Evolutionary conservation across 2,888 invertebrate species (phyloP), one percentile per base, ranked within the genome.

Genomic region (Trissolcus japonicus): DNA sequence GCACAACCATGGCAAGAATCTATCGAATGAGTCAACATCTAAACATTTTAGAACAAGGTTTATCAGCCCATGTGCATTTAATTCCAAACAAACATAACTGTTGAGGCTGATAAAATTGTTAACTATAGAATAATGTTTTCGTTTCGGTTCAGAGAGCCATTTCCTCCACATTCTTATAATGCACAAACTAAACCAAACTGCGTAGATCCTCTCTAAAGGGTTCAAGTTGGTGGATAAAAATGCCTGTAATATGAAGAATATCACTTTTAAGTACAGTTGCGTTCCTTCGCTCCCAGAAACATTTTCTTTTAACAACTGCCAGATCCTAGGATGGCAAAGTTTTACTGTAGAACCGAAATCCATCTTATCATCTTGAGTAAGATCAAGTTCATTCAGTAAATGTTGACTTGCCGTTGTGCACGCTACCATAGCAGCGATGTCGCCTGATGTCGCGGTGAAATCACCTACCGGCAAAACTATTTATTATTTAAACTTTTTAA

Each of bases 331-430:
- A 60, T 82, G 59, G 66, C 73, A 67, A 11, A 67, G 35, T 29
- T 29, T 51, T 14, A 41, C 41, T 6, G 80, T 80, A 6, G 83
- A 79, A 54, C 17, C 56, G 51, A 80, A 83, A 69, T 83, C 84
- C 82, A 84, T 82, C 71, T 82, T 82, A 41, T 83, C 82, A 41
- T 69, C 73, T 1, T 59, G 48, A 40, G 73, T 77, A 7, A 80
- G 60, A 56, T 80, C 78, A 19, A 11, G 2, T 48, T 68, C 54
- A 14, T 43, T 60, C 0, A 68, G 16, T 7, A 67, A 59, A 59
- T 67, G 67, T n/a, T n/a, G n/a, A n/a, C n/a, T 59, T 59, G n/a
- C 43, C 59, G 48, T 48, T 29, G 25, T 46, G 9, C 6, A 7
- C 14, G 6, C 51, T 17, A 57, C 66, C 25, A 66, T 25, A 46